phyloP scores from a whole-genome alignment of 2,888 invertebrate genomes.

The Hemaris fuciformis region DNA sequence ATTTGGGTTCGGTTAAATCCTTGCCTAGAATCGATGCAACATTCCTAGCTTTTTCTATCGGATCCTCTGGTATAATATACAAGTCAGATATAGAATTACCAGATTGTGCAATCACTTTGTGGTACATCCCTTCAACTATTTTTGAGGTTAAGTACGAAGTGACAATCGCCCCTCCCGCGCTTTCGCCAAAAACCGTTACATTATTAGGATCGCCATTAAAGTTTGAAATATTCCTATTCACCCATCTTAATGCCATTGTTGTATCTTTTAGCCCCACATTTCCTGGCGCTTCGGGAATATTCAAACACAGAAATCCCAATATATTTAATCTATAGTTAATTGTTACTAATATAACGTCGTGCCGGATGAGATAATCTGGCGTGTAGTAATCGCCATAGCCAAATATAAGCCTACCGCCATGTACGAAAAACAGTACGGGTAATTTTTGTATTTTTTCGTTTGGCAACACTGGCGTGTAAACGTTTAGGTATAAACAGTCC shows the following conservation, averaged over 20 bases:
- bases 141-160: constrained; percentile 50
- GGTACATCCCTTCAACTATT: constrained; percentile 54
- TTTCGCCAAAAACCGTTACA: constrained; percentile 64
- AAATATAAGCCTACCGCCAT: constrained; percentile 79
- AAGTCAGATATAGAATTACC: constrained; percentile 57
- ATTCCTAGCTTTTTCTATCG: constrained; percentile 47
- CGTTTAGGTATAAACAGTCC: constrained; percentile 86
- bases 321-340: constrained; percentile 64
- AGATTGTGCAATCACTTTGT: constrained; percentile 61
- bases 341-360: constrained; percentile 64
- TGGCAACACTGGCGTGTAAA: constrained; percentile 83
- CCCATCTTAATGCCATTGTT: constrained; percentile 64
- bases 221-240: constrained; percentile 51
- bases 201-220: constrained; percentile 64
- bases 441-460: constrained; percentile 47
- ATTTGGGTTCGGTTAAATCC: constrained; percentile 35
- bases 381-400: constrained; percentile 76
- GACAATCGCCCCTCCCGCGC: constrained; percentile 56
- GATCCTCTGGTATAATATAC: constrained; percentile 52
- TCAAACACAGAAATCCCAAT: constrained; percentile 62
- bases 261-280: constrained; percentile 67
- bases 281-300: constrained; percentile 64
- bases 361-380: constrained; percentile 61
- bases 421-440: constrained; percentile 81
- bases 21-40: constrained; percentile 50